Base-by-base conservation (phyloP, 2,888 invertebrate genomes). In the Macrophya alboannulata region DNA sequence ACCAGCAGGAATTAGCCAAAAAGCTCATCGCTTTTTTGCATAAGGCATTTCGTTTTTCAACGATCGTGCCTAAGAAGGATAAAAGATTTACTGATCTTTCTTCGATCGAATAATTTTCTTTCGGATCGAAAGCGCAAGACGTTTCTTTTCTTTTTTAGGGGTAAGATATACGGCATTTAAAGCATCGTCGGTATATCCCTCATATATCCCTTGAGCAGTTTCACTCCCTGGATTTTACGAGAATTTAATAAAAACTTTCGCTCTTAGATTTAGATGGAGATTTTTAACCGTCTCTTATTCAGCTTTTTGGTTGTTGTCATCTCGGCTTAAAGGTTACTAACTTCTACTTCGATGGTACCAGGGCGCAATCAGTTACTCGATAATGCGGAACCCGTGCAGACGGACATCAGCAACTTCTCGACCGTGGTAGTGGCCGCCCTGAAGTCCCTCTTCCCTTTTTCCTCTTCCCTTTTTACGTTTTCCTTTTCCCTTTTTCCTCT, bases 351-450 rank as follows among this genome's bases (percentile, higher is more conserved):
- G 79, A 85, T 65, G 86, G 87, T 87, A 89, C 87, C 89, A 86
- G 86, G 86, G 87, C 88, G 85, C 88, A 86, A 89, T 89, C 86
- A 86, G 88, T 87, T 89, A 89, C 88, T 89, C 88, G 86, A 43
- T 79, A 86, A 86, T 85, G 88, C 85, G 86, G 77, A 86, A 87
- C 87, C 62, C 55, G 37, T 45, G 74, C 74, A 31, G 43, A 74
- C 74, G 74, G 74, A 45, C 74, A 74, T 71, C 71, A 21, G 74
- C 43, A 74, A 45, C 45, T 43, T 45, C 45, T 74, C 74, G 25
- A 55, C 55, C 55, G 77, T 81, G 81, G 81, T 37, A 31, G 77
- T 77, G 77, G 55, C 31, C 51, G 15, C 12, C 48, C 68, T 37
- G 8, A 9, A 48, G 77, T 37, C 51, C 31, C 55, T 77, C 21